Base-by-base conservation (phyloP, 2,888 invertebrate species). In the Himalopsyche tibetana region DNA sequence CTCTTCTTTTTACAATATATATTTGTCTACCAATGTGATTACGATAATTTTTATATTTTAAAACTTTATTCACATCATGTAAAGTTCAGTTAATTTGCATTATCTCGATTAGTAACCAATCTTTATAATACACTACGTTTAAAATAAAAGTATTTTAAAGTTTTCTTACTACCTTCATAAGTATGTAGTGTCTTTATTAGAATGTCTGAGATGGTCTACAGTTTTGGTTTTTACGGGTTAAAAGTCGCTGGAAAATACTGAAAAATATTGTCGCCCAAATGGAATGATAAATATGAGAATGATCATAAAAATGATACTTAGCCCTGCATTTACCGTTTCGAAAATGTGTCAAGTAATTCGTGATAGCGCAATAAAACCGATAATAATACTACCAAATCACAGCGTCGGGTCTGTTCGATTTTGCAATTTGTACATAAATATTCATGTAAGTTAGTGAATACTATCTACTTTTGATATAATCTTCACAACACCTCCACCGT, bases 321-420 rank as follows among this genome's bases (percentile, higher is more conserved):
- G 81, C 40, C 55, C 56, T 63, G 55, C 56, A 45, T 63, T 81
- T 80, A 80, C 84, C 84, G 83, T 51, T 83, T 83, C 84, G 40
- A 55, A 86, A 81, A 87, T 63, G 87, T 87, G 87, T 87, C 87
- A 86, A 84, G 82, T 86, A 82, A 63, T 84, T 84, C 81, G 55
- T 82, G 56, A 86, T 81, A 80, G 86, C 12, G 63, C 38, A 63
- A 80, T 84, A 86, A 86, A 69, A 84, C 80, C 56, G 69, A 63
- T 81, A 80, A 81, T 86, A 82, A 84, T 83, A 87, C 86, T 83
- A 84, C 85, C 84, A 80, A 84, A 83, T 79, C 84, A 56, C 86
- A 79, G 86, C 74, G 38, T 74, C 82, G 45, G 82, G 85, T 40
- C 55, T n/a, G 69, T 42, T 12, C 51, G 55, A 84, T 45, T 55